Evolutionary conservation across 2,888 invertebrate genomes (phyloP), one percentile per base, ranked within the genome.

Genomic region (Unio delphinus): DNA sequence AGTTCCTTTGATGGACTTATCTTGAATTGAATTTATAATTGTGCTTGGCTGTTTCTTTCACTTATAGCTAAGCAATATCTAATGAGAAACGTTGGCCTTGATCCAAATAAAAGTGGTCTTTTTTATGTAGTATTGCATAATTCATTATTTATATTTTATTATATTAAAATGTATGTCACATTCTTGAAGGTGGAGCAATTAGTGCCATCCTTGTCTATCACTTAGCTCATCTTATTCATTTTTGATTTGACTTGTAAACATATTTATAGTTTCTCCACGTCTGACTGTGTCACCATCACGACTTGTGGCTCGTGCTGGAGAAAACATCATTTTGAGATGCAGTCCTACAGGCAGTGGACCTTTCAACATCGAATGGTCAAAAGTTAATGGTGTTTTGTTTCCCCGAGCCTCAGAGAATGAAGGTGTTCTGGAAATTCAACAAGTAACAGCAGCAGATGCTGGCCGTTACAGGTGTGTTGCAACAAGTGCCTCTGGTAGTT

Each of bases 401-500:
- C 90, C 92, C 8, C 93, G 94, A 18, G 94, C 94, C 0, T 92
- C 92, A 70, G 91, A 93, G 17, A 82, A 84, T 61, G 91, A 92
- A 65, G 92, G 92, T 15, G 92, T 83, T 7, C 71, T 88, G 60
- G 82, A 83, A 65, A 87, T 96, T 92, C 92, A 93, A 72, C 93
- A 93, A 74, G 95, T 96, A 65, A 93, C 94, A 80, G 92, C 93
- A 0, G 92, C 93, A 26, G 96, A 96, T 86, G 94, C 95, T 26
- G 96, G 96, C 4, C 91, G 92, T 73, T 96, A 96, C 86, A 92
- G 94, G 30, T 98, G 97, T 88, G 92, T 93, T 30, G 96, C 95
- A 0, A 92, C 91, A 11, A 96, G 95, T 87, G 87, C 90, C 26
- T 93, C 93, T 55, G 96, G 95, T 18, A 93, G 93, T 67, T 94